These are phyloP conservation scores for Synanthedon andrenaeformis DNA, from an alignment of 2,888 invertebrate species.

Conservation along the genomic window DNA sequence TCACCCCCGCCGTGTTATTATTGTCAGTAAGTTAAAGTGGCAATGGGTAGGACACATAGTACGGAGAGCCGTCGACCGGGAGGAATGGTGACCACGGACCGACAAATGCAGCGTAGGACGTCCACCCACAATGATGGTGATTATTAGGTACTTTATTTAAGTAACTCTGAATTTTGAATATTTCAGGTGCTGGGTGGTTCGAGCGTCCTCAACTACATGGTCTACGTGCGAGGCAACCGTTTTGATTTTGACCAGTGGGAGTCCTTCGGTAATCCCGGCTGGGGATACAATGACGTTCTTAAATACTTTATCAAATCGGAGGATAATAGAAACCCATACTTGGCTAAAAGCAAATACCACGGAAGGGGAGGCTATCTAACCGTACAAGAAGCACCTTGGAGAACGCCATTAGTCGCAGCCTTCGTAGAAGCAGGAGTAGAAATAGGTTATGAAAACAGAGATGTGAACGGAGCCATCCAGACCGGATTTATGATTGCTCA, in stretches of 20 bases:
- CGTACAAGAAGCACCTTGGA: constrained; percentile 87
- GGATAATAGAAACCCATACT: constrained; percentile 88
- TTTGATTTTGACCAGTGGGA: constrained; percentile 93
- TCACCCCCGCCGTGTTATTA: too few relatives aligned
- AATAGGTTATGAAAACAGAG: constrained; percentile 85
- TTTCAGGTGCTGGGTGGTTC: constrained; percentile 85
- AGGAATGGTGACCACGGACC: too few relatives aligned
- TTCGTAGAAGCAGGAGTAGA: constrained; percentile 86
- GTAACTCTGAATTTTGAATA: background rate
- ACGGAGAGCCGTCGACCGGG: too few relatives aligned
- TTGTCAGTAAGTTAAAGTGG: too few relatives aligned
- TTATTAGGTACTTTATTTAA: too few relatives aligned
- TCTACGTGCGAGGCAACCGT: constrained; percentile 87
- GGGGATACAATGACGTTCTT: constrained; percentile 87
- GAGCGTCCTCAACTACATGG: constrained; percentile 89
- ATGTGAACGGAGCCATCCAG: constrained; percentile 84
- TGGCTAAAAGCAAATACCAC: constrained; percentile 78
- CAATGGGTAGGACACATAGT: too few relatives aligned
- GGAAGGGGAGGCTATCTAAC: constrained; percentile 80
- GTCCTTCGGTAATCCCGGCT: constrained; percentile 85
- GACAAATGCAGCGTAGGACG: too few relatives aligned
- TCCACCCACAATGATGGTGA: too few relatives aligned
- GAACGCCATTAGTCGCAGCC: constrained; percentile 83
- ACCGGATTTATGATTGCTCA: constrained; percentile 87
- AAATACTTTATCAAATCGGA: constrained; percentile 92